Conservation (phyloP, 2,797 vertebrate species). For the Meriones psammophilus region DNA sequence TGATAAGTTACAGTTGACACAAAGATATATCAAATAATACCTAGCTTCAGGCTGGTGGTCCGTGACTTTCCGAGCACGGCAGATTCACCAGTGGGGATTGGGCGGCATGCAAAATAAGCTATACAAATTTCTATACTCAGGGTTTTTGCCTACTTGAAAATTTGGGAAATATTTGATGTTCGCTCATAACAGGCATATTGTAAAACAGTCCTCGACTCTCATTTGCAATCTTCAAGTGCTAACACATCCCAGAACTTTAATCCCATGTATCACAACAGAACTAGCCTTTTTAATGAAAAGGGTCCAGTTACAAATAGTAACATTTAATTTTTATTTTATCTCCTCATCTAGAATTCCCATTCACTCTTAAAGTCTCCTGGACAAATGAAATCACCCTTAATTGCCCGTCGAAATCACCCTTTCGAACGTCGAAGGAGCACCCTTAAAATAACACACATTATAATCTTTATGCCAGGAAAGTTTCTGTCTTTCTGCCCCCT, state of each 20-base stretch:
- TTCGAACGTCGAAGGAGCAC: not conserved
- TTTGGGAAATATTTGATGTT: conserved; percentile 11
- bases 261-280: not conserved
- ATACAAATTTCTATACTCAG: conserved; percentile 9
- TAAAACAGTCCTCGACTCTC: not conserved
- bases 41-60: not conserved
- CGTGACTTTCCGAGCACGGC: not conserved
- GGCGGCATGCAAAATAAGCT: not conserved
- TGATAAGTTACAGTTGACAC: not conserved
- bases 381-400: not conserved
- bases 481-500: not conserved
- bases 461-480: not conserved
- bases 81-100: not conserved
- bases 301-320: not conserved
- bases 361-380: not conserved
- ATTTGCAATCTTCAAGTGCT: not conserved
- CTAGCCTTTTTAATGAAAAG: not conserved
- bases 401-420: not conserved
- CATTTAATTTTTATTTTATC: not conserved
- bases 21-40: conserved; percentile 11
- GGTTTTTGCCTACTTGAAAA: not conserved
- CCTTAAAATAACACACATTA: not conserved
- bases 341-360: not conserved
- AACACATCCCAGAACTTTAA: not conserved
- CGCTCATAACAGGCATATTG: not conserved